Percentiles rank a stretch among this genome's conserved stretches.
Evolutionary conservation across 2,888 invertebrate species (phyloP).

Genomic region (Brachyptera risi): DNA sequence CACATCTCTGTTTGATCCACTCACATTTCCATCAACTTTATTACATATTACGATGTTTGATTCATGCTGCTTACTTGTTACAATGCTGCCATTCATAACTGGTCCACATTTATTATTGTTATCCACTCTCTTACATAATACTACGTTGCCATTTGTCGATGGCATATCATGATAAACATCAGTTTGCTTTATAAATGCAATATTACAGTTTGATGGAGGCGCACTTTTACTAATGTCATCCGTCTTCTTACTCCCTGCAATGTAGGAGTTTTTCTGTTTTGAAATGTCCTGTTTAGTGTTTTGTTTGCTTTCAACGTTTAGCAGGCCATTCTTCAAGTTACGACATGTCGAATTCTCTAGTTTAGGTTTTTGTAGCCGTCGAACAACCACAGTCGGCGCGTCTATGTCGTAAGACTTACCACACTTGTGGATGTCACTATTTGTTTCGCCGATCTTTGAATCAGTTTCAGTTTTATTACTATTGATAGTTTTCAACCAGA

Average conservation of each 20-base stretch:
- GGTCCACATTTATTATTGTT: background rate
- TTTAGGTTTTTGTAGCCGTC: background rate
- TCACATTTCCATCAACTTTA: background rate
- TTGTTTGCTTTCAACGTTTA: background rate
- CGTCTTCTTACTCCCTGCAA: background rate
- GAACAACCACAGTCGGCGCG: no score
- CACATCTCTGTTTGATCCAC: background rate
- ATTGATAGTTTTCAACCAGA: constrained; percentile 22
- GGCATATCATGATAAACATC: no score
- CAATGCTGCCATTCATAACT: background rate
- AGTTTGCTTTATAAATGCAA: no score
- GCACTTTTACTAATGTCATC: no score
- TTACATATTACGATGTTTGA: no score
- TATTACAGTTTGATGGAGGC: no score
- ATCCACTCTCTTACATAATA: background rate
- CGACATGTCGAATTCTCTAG: no score
- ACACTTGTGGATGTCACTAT: background rate
- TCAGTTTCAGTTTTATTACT: background rate
- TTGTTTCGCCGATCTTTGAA: background rate
- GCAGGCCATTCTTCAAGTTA: no score
- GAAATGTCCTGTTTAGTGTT: background rate
- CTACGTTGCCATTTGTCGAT: background rate
- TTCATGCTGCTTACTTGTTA: no score
- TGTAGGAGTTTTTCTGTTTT: background rate
- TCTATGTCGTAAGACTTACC: no score